Conservation (phyloP, 2,888 invertebrate genomes). For the Mimas tiliae region DNA sequence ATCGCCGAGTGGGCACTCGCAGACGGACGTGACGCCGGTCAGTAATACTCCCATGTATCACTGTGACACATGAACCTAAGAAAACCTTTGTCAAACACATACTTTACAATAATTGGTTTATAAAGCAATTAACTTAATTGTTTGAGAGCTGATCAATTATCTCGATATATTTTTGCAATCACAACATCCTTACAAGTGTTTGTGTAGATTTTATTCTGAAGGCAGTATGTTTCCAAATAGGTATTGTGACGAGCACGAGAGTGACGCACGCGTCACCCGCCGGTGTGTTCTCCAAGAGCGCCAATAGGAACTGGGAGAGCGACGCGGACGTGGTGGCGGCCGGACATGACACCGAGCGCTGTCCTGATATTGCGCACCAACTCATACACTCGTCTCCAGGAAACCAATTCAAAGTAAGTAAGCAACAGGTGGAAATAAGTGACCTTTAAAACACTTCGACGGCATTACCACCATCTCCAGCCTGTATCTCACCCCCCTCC, state of each 20-base stretch:
- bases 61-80: no score
- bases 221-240: slow-evolving; percentile 47
- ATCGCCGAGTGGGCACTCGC: slow-evolving; percentile 87
- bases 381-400: slow-evolving; percentile 87
- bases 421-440: background rate
- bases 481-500: no score
- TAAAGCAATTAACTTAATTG: no score
- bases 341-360: slow-evolving; percentile 72
- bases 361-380: slow-evolving; percentile 90
- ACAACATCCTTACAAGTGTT: background rate
- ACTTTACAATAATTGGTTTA: no score
- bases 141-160: no score
- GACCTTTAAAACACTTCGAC: no score
- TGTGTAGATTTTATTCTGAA: background rate
- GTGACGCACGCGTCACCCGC: slow-evolving; percentile 92
- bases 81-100: no score
- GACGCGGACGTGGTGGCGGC: slow-evolving; percentile 78
- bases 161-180: no score
- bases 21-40: slow-evolving; percentile 65
- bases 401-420: slow-evolving; percentile 88
- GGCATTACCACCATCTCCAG: no score
- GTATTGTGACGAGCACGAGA: slow-evolving; percentile 89
- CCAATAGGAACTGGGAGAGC: slow-evolving; percentile 88
- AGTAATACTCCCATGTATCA: slow-evolving; percentile 3
- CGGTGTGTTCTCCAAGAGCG: slow-evolving; percentile 86